Evolutionary conservation across 1,140 invertebrate genomes (phyloP).

Genomic region (Listronotus oregonensis): DNA sequence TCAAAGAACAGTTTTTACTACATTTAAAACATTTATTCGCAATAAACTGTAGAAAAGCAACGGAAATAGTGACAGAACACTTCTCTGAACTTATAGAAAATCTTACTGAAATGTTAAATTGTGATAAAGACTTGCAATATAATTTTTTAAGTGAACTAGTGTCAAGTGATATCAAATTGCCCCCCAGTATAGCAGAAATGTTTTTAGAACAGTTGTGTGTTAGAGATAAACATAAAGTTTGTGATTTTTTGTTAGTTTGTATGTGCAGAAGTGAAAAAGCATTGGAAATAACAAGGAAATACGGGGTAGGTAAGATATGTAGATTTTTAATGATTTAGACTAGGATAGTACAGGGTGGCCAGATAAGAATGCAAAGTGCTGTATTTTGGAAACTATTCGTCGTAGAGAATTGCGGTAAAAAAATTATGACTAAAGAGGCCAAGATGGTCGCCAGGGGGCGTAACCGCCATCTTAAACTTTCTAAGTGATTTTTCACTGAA

Average conservation of each 20-base stretch:
- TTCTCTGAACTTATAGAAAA: constrained; percentile 58
- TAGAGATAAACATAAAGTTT: constrained; percentile 56
- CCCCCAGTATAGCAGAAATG: constrained; percentile 62
- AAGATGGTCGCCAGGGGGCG: too few species aligned
- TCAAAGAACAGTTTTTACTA: constrained; percentile 58
- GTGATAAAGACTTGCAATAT: constrained; percentile 61
- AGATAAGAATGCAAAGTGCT: too few species aligned
- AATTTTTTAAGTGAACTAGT: constrained; percentile 68
- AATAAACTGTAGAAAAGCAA: constrained; percentile 58
- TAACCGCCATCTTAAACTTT: too few species aligned
- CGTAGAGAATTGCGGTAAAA: too few species aligned
- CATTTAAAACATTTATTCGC: constrained; percentile 54
- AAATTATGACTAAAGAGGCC: too few species aligned
- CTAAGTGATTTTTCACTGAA: too few species aligned
- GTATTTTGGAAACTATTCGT: too few species aligned
- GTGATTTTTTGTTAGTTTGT: constrained; percentile 48
- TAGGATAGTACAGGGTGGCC: too few species aligned
- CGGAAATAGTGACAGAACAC: constrained; percentile 62
- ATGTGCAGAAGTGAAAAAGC: constrained; percentile 55
- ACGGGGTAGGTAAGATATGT: constrained; percentile 40
- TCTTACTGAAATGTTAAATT: constrained; percentile 57
- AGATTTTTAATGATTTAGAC: not conserved
- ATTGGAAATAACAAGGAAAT: constrained; percentile 55
- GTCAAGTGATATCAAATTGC: constrained; percentile 60
- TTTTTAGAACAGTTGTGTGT: constrained; percentile 72